phyloP scores from a whole-genome alignment of 1,140 invertebrate species.

The Drosophila orena region DNA sequence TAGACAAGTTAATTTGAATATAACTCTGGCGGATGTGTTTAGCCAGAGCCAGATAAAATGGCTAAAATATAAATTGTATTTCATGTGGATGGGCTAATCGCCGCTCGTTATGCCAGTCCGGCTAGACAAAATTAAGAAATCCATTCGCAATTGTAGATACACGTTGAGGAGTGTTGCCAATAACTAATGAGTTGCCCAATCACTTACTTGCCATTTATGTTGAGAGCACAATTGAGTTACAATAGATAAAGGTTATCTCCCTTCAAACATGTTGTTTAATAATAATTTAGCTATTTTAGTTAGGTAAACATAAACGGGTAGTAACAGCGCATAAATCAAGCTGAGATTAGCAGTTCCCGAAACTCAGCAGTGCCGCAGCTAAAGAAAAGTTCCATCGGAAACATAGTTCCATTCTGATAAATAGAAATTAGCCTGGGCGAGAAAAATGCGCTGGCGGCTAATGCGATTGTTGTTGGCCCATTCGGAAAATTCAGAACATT shows the following conservation, averaged over 20 bases:
- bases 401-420: constrained; percentile 48
- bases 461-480: constrained; percentile 28
- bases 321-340: constrained; percentile 10
- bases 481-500: constrained; percentile 57
- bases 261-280: too few species aligned
- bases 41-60: constrained; percentile 24
- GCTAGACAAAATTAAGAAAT: constrained; percentile 3
- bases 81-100: constrained; percentile 70
- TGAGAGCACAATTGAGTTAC: too few species aligned
- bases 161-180: too few species aligned
- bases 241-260: too few species aligned
- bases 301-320: too few species aligned
- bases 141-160: not conserved
- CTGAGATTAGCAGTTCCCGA: constrained; percentile 7
- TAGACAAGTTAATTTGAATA: constrained; percentile 78
- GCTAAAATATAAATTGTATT: constrained; percentile 11
- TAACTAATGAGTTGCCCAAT: too few species aligned
- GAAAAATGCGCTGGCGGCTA: not conserved
- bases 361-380: too few species aligned
- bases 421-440: constrained; percentile 39
- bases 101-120: constrained; percentile 44
- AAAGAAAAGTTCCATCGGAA: constrained; percentile 11
- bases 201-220: too few species aligned
- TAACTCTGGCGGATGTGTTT: constrained; percentile 11
- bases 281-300: too few species aligned